Evolutionary conservation across 2,113 vertebrate genomes (phyloP).

Genomic region (Machaerirhynchus nigripectus): DNA sequence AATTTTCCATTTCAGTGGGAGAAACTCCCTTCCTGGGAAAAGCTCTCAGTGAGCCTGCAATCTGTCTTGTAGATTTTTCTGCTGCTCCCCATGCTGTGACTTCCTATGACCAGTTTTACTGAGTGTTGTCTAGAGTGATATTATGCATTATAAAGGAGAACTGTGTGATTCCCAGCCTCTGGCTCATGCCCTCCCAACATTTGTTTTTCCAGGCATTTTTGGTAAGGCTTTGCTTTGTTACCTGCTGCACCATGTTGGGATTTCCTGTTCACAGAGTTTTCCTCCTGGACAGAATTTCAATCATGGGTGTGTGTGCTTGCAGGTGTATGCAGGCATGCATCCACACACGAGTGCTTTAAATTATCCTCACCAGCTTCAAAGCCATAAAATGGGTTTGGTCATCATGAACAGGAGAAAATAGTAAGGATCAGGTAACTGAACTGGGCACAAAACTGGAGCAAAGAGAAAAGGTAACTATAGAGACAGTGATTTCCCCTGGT

Average conservation of each 20-base stretch:
- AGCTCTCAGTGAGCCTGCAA: not conserved
- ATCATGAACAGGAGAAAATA: not conserved
- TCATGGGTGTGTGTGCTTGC: fast-evolving
- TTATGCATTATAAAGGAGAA: not conserved
- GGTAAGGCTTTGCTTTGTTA: not conserved
- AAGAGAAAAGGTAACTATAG: not conserved
- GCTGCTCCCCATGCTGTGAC: not conserved
- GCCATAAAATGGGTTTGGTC: not conserved
- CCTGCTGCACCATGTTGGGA: not conserved
- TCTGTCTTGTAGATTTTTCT: not conserved
- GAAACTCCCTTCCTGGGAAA: not conserved
- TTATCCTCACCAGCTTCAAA: not conserved
- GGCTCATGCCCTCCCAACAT: not conserved
- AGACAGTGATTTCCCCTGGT: not conserved
- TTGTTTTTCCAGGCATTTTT: not conserved
- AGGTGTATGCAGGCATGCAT: not conserved
- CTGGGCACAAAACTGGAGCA: not conserved
- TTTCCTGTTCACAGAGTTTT: not conserved
- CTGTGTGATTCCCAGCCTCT: not conserved
- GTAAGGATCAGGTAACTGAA: not conserved
- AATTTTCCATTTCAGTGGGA: not conserved
- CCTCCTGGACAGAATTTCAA: not conserved
- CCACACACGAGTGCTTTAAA: not conserved
- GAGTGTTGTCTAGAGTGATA: not conserved
- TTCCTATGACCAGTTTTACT: not conserved